Evolutionary conservation across 2,888 invertebrate genomes (phyloP).

Genomic region (Drosophila sordidapex): DNA sequence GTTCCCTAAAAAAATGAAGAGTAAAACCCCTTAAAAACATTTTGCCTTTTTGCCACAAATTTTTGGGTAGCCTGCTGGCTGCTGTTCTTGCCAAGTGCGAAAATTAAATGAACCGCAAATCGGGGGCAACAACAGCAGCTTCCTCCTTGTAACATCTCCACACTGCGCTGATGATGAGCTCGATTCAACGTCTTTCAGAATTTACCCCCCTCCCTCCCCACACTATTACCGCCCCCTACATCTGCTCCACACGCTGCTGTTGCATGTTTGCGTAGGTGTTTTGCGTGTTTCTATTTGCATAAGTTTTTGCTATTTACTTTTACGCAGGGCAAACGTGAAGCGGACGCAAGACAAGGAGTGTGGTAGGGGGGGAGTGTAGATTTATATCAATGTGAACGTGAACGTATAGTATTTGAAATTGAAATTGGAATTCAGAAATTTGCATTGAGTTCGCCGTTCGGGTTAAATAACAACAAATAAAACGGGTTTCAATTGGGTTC

Average conservation of each 20-base stretch:
- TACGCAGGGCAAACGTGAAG: constrained; percentile 37
- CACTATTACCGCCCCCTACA: background rate
- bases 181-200: constrained; percentile 12
- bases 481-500: constrained; percentile 48
- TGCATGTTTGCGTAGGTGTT: constrained; percentile 70
- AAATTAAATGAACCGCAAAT: constrained; percentile 78
- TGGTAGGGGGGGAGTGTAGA: background rate
- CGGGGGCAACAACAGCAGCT: constrained; percentile 29
- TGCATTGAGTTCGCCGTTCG: constrained; percentile 38
- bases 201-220: background rate
- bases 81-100: constrained; percentile 63
- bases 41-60: constrained; percentile 18
- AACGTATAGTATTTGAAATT: constrained; percentile 35
- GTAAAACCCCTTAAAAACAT: constrained; percentile 8
- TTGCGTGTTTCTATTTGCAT: constrained; percentile 70
- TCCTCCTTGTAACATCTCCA: constrained; percentile 3
- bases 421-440: constrained; percentile 49
- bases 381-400: constrained; percentile 26
- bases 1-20: background rate
- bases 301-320: constrained; percentile 57
- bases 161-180: constrained; percentile 32
- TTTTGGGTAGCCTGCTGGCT: constrained; percentile 16
- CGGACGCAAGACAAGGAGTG: background rate
- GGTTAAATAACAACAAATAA: constrained; percentile 40
- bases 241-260: constrained; percentile 1